A percentile compares a stretch with the other conserved stretches of the same genome.
Conservation (phyloP, 2,113 vertebrate genomes). For the Struthidea cinerea region DNA sequence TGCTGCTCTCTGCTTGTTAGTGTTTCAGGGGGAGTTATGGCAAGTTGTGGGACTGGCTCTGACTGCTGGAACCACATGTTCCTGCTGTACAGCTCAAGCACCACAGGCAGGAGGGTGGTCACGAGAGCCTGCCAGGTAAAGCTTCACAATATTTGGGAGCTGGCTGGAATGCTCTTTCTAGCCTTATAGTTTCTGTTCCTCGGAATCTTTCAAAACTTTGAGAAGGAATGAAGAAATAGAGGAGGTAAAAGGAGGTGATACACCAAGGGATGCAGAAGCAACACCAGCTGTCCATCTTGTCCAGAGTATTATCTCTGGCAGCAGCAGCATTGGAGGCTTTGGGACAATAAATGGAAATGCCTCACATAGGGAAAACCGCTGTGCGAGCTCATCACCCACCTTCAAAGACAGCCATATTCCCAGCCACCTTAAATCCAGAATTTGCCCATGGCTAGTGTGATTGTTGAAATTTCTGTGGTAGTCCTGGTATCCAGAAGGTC, state of each 20-base stretch:
- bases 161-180: background rate
- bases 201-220: background rate
- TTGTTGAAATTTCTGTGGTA: background rate
- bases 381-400: accelerated
- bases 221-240: background rate
- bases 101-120: background rate
- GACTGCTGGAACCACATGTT: accelerated
- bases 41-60: background rate
- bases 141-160: background rate
- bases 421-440: background rate
- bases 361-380: accelerated
- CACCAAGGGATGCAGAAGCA: background rate
- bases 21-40: background rate
- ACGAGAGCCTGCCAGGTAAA: background rate
- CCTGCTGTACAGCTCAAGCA: background rate
- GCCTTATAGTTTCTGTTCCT: background rate
- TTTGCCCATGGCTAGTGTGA: background rate
- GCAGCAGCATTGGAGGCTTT: background rate
- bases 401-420: background rate
- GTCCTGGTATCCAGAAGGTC: background rate
- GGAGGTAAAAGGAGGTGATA: background rate
- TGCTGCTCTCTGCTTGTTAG: background rate
- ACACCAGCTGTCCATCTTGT: background rate
- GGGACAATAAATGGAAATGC: background rate
- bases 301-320: background rate